Percentiles rank a stretch among this genome's conserved stretches.
phyloP scores from a whole-genome alignment of 2,797 vertebrate species.

The Oophaga sylvatica region DNA sequence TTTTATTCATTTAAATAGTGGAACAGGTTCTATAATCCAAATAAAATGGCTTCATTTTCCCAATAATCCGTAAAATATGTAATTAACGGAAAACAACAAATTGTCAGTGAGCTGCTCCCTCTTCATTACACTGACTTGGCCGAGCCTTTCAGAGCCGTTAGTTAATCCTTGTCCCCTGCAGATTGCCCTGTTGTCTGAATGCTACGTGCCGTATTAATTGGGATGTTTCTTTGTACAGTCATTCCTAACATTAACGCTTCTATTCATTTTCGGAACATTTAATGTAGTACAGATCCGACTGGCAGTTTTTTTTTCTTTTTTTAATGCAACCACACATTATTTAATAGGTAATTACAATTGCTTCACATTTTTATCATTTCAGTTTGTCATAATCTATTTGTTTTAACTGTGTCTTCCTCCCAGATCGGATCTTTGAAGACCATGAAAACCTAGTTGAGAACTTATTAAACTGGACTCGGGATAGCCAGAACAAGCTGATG shows the following conservation, averaged over 20 bases:
- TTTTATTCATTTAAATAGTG: background rate
- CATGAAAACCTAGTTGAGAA: constrained; percentile 98
- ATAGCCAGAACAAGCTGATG: constrained; percentile 97
- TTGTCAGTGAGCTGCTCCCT: constrained; percentile 9
- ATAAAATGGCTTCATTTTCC: constrained; percentile 1
- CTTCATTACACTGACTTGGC: constrained; percentile 16
- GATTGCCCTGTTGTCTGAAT: constrained; percentile 21
- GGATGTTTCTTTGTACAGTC: constrained; percentile 10
- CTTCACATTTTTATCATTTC: background rate
- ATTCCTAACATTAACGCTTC: background rate
- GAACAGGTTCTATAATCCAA: constrained; percentile 15
- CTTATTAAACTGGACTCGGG: constrained; percentile 96
- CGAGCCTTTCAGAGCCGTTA: constrained; percentile 13
- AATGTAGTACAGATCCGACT: background rate
- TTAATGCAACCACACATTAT: background rate
- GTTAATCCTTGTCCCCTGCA: constrained; percentile 41
- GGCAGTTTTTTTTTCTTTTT: background rate
- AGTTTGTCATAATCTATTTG: background rate
- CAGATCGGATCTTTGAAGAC: constrained; percentile 97
- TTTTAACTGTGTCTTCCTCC: constrained; percentile 16
- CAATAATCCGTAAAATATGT: constrained; percentile 14
- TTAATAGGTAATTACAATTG: background rate
- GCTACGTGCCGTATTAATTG: background rate
- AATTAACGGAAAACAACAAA: constrained; percentile 35
- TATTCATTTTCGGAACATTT: background rate